Conservation (phyloP, 2,797 vertebrate species). For the Echeneis naucrates region DNA sequence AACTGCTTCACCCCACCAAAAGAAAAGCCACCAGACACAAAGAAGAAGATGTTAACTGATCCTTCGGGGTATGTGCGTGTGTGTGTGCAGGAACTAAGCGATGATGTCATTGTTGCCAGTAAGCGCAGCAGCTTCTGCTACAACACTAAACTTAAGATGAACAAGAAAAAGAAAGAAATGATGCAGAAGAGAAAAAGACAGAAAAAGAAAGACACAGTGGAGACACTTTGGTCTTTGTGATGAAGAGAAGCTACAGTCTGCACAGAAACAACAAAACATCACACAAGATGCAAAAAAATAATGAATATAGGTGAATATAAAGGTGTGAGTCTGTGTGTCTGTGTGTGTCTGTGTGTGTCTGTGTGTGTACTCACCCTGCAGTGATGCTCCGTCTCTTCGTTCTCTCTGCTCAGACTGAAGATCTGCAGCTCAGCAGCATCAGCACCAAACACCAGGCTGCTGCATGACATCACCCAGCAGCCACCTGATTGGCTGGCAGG, state of each 20-base stretch:
- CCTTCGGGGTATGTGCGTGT: conserved; percentile 19
- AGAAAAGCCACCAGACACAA: no score
- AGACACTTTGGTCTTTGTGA: background rate
- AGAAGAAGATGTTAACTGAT: no score
- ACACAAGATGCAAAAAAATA: background rate
- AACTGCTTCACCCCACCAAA: no score
- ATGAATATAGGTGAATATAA: background rate
- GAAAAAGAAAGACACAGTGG: background rate
- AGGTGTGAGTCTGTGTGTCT: background rate
- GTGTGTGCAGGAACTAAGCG: conserved; percentile 18
- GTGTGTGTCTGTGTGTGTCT: background rate
- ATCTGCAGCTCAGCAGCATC: conserved; percentile 87
- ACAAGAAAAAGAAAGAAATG: background rate
- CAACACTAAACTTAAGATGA: background rate
- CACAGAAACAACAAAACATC: background rate
- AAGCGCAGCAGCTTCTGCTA: conserved; percentile 45
- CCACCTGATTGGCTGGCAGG: conserved; percentile 83
- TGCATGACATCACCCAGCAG: conserved; percentile 92
- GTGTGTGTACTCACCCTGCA: conserved; percentile 71
- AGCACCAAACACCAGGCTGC: conserved; percentile 84
- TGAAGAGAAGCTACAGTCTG: conserved; percentile 1
- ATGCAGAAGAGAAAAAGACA: background rate
- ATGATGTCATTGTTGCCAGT: conserved; percentile 74
- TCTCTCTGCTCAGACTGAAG: conserved; percentile 55
- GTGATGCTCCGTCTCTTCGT: conserved; percentile 38